Evolutionary conservation across 1,140 invertebrate species (phyloP), one percentile per base, ranked within the genome.

Genomic region (Potamilus streckersoni): DNA sequence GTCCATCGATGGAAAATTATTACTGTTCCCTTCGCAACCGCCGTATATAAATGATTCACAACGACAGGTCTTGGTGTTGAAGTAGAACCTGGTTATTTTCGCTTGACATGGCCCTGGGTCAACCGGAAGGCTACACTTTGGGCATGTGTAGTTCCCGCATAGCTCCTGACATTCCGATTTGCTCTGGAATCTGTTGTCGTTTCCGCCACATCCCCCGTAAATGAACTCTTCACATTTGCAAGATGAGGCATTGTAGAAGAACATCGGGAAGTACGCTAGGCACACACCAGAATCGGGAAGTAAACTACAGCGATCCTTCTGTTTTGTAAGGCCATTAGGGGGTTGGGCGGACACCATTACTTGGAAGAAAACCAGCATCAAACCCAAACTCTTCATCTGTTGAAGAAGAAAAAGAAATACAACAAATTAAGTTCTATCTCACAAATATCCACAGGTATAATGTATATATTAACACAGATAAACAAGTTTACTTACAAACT

Each of bases 41-140:
- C 86, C 82, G 67, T 85, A 89, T 23, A 63, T 60, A 74, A 88
- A 89, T 38, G 66, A 56, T 56, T 76, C 73, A 75, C 88, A 89
- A 63, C 69, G 76, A 16, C 79, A 70, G 11, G 73, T 77, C n/a
- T 70, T 60, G 13, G 38, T 56, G 72, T 88, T 82, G 63, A 82
- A 89, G 76, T 80, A 84, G 75, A 78, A 89, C 58, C 82, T 74
- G 13, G 73, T 58, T 15, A 84, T 49, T 20, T 93, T 91, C 2
- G 92, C 93, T 27, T 92, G 27, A 81, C 96, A 97, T n/a, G 93
- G 93, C 56, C 96, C 96, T 6, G 91, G 89, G 76, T 95, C 94
- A 82, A 92, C 91, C 63, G 93, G 92, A 85, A 95, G 94, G 85
- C 95, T 95, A 86, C 96, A 98, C 17, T 71, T 56, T 8, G 73